Base-by-base conservation (phyloP, 2,113 vertebrate species). In the Brachypteracias leptosomus region DNA sequence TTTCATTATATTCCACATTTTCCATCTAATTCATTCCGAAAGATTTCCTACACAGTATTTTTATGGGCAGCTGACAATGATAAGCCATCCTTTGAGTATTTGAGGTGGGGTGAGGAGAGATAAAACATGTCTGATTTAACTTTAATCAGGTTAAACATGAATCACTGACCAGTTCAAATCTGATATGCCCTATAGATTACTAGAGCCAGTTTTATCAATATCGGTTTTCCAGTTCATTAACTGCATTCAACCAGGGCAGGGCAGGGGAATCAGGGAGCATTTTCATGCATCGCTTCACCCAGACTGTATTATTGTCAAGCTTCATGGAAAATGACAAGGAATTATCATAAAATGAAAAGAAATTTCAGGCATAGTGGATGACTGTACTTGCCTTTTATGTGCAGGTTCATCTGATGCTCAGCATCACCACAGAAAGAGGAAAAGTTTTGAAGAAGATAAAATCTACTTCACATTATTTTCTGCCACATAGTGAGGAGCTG, bases 191-290 rank as follows among this genome's bases (percentile, higher is more conserved):
- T 79, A 62, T 76, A 86, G 70, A 87, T 95, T 96, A 90, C 17
- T 54, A 73, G 46, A 54, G 16, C 16, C 52, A 89, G 25, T 96
- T 97, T 97, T 93, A 96, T 95, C 94, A 96, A 86, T 96, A 95
- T 78, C 55, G 88, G 73, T 96, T 98, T 97, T 97, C 84, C 92
- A 90, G 75, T 93, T 97, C 90, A 93, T 95, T 97, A 94, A 82
- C 46, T 93, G 87, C 85, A 91, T 91, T 96, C 97, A 96, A 89
- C 80, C 29, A 89, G 16, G 35, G 15, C 17, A 70, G 87, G 57
- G 20, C 21, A 65, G 5, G 12, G 17, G 5, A 31, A 63, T 6
- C 4, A 55, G 44, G 85, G 47, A 65, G 19, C 2, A 0, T 66
- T 93, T 96, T 74, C 77, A 93, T 16, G 42, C 63, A 84, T 66